These are phyloP conservation scores for Chroicocephalus ridibundus DNA, from an alignment of 2,113 vertebrate genomes.

Conservation along the genomic window DNA sequence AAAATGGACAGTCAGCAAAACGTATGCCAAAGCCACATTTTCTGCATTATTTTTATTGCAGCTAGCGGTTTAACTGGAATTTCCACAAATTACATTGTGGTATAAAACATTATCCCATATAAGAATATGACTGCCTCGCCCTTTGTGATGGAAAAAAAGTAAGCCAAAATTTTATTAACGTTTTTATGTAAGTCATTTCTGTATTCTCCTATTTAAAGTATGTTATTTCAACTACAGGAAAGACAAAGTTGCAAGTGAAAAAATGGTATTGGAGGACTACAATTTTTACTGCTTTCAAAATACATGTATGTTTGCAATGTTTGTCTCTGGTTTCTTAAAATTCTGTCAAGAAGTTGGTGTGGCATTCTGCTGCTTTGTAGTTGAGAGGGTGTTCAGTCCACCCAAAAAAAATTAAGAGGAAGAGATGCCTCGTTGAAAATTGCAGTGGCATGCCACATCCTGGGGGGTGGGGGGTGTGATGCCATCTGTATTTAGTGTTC, in stretches of 20 bases:
- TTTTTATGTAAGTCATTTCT: background rate
- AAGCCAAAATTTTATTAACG: background rate
- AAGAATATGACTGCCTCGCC: background rate
- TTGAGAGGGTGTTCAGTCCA: background rate
- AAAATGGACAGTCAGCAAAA: background rate
- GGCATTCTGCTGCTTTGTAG: background rate
- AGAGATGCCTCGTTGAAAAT: background rate
- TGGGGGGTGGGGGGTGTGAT: background rate
- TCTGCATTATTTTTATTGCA: background rate
- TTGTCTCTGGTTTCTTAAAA: background rate
- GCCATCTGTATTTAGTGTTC: constrained; percentile 20
- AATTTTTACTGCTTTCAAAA: background rate
- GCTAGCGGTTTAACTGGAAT: background rate
- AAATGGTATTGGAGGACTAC: background rate
- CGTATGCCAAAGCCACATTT: background rate
- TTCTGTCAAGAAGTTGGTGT: fast-evolving
- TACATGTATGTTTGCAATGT: fast-evolving
- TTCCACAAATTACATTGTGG: background rate
- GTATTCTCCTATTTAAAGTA: background rate
- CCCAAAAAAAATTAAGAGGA: background rate
- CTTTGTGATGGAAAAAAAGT: background rate
- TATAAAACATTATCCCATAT: background rate
- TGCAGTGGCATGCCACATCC: fast-evolving
- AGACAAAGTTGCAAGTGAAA: background rate
- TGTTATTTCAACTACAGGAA: background rate